Base-by-base conservation (phyloP, 2,888 invertebrate genomes). In the Formica aserva region DNA sequence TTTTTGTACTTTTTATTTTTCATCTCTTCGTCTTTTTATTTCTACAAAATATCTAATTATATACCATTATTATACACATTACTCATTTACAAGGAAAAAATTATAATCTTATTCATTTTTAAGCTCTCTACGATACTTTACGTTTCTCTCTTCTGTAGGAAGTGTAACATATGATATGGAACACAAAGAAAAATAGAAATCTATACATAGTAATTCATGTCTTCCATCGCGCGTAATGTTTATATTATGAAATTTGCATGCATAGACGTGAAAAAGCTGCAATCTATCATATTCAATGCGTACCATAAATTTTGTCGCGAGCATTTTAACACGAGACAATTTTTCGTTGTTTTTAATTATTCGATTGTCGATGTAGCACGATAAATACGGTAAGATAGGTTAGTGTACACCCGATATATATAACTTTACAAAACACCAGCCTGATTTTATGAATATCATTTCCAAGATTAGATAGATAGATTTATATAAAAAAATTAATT, bases 321-420 rank as follows among this genome's bases (percentile, higher is more conserved):
- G 6, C 22, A 3, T 38, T 77, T 41, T 41, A 41, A 67, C 1
- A n/a, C 15, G 38, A 15, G 38, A 63, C 29, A 55, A 67, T 15
- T 55, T 67, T 22, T n/a, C 15, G 0, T 29, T 26, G 26, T 9
- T 66, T 9, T n/a, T 9, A 22, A 9, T 35, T n/a, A n/a, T n/a
- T 38, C 38, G 6, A 35, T 3, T 32, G 0, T 41, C 15, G 15
- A 13, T 5, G 9, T 48, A 29, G 29, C 45, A 26, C 29, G 22
- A 67, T 22, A 67, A 67, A 32, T 13, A 41, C 22, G 55, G 18
- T 55, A 41, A 67, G 11, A 38, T 2, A 77, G 77, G 77, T 77
- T 77, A 77, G 29, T 18, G 15, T 77, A 41, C 13, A 15, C 13
- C 13, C 18, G 4, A 29, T 77, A 55, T 38, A 26, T 72, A 15